These are phyloP conservation scores for Microlaimidae sp. DNA, from an alignment of 2,888 invertebrate genomes.

Conservation along the genomic window DNA sequence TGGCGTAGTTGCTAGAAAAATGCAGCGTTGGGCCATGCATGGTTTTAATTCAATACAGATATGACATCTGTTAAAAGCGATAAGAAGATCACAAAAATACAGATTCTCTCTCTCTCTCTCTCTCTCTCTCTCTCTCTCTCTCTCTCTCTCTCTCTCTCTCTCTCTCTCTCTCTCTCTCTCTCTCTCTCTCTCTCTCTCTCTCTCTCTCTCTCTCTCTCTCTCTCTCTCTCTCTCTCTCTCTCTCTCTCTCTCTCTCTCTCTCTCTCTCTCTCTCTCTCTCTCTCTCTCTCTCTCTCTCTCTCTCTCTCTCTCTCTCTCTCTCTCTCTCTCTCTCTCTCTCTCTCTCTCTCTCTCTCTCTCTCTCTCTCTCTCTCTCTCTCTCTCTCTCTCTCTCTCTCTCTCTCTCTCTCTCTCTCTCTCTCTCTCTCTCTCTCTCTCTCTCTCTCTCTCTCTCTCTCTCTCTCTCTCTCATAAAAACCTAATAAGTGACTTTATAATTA, in stretches of 20 bases:
- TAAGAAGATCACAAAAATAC: too few species aligned
- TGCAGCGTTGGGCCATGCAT: too few species aligned
- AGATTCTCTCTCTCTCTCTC: neutral
- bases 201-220: neutral
- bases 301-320: neutral
- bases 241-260: neutral
- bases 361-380: neutral
- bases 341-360: neutral
- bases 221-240: neutral
- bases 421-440: neutral
- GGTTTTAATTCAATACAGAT: too few species aligned
- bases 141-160: neutral
- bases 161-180: neutral
- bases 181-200: neutral
- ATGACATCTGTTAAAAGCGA: too few species aligned
- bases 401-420: neutral
- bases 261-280: neutral
- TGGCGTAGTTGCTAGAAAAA: too few species aligned
- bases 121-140: neutral
- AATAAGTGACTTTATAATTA: too few species aligned
- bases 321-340: neutral
- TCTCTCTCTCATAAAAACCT: neutral
- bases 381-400: neutral
- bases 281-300: neutral
- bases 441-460: neutral